Conservation (phyloP, 2,888 invertebrate genomes). For the Aphrophora alni region DNA sequence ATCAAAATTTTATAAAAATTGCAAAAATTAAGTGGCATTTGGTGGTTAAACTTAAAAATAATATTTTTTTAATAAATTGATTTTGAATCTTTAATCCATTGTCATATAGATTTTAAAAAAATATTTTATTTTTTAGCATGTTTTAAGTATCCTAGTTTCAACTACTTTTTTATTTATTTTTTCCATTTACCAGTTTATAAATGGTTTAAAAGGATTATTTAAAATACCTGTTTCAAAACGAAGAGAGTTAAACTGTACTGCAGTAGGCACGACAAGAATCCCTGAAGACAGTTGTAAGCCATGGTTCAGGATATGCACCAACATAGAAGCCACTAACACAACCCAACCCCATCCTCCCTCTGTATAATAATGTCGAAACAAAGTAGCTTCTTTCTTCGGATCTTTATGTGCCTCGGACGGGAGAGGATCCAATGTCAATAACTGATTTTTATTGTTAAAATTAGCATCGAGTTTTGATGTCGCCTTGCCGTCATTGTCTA, state of each 20-base stretch:
- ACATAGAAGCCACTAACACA: constrained; percentile 72
- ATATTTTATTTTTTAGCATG: no score
- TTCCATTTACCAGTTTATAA: no score
- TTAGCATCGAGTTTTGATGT: not conserved
- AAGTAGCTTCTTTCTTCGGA: constrained; percentile 47
- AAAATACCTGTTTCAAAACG: not conserved
- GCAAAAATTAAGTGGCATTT: no score
- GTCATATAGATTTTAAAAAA: no score
- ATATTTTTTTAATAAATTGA: no score
- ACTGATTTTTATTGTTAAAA: not conserved
- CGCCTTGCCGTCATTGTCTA: not conserved
- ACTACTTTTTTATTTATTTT: no score
- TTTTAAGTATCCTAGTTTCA: no score
- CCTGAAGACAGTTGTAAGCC: constrained; percentile 74
- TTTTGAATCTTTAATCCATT: no score
- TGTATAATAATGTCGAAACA: constrained; percentile 76
- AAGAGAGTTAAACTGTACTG: not conserved
- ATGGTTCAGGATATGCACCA: constrained; percentile 75
- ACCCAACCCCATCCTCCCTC: constrained; percentile 91
- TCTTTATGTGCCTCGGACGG: not conserved
- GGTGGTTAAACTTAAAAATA: no score
- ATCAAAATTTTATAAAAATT: no score
- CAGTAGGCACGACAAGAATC: constrained; percentile 51
- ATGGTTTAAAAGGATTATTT: no score
- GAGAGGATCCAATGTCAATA: no score